Evolutionary conservation across 1,140 invertebrate genomes (phyloP), one percentile per base, ranked within the genome.

Genomic region (Pollicipes pollicipes): DNA sequence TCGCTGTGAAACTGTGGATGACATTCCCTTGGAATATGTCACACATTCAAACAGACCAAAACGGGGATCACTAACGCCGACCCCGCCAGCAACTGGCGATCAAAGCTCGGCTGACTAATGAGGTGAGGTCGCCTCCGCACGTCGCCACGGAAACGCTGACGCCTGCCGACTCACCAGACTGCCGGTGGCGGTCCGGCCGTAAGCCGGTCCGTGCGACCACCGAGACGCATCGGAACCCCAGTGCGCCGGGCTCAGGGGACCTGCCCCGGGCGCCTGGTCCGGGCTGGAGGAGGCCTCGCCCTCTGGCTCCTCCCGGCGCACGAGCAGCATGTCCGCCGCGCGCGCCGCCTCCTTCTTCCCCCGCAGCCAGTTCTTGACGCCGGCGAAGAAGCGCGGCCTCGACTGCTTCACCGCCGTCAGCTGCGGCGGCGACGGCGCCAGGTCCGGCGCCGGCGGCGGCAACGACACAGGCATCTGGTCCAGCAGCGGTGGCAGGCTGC

Each of bases 271-370:
- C 30, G 29, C 67, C 35, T 68, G 72, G n/a, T 71, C 64, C 30
- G 73, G 72, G 0, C 72, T 72, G 35, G 73, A 74, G 13, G 72
- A 72, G n/a, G 73, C 72, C 27, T 72, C 72, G 8, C 45, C 45
- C 45, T 58, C 45, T 6, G 45, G 45, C 45, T 58, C 45, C 45
- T 58, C 45, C 2, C 45, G 45, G 45, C 17, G 45, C 45, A 58
- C 17, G 21, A 3, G 6, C 2, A 21, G 13, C 45, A 58, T 58
- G 17, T 58, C 24, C 45, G 6, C 45, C 6, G 4, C 32, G n/a
- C 4, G 4, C 32, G 32, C 45, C 45, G 45, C 24, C 45, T 4
- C 45, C 45, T 10, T 21, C 45, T 10, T 58, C 45, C 45, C n/a
- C 17, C 45, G 45, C 45, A 58, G 45, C 45, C 45, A 58, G 45